phyloP scores from a whole-genome alignment of 1,140 invertebrate genomes.

The Drosophila dunni region DNA sequence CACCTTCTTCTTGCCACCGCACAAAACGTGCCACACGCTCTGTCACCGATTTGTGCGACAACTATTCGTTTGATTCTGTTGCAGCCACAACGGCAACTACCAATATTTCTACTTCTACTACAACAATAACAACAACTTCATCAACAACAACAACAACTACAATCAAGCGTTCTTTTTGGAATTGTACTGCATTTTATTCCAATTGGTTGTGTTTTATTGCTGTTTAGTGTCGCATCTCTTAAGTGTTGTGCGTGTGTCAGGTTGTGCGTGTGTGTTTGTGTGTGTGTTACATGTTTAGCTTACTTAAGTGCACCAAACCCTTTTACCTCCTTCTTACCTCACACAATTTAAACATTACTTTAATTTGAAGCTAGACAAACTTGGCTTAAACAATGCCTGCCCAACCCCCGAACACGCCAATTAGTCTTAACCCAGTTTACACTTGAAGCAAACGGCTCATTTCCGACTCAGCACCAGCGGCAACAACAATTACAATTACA shows the following conservation, averaged over 20 bases:
- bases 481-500: slow-evolving; percentile 39
- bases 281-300: slow-evolving; percentile 35
- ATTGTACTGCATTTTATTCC: slow-evolving; percentile 70
- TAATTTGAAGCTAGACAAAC: slow-evolving; percentile 58
- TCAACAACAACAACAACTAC: slow-evolving; percentile 25
- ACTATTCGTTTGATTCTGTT: slow-evolving; percentile 42
- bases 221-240: slow-evolving; percentile 53
- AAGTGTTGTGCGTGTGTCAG: slow-evolving; percentile 32
- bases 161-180: slow-evolving; percentile 61
- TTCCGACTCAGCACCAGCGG: slow-evolving; percentile 59
- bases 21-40: slow-evolving; percentile 29
- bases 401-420: slow-evolving; percentile 68
- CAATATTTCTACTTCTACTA: slow-evolving; percentile 7
- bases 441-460: slow-evolving; percentile 79
- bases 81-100: slow-evolving; percentile 21
- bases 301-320: slow-evolving; percentile 24
- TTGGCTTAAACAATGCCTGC: slow-evolving; percentile 48
- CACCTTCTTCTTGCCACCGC: slow-evolving; percentile 27
- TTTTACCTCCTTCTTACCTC: neutral
- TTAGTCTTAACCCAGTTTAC: slow-evolving; percentile 83
- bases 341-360: slow-evolving; percentile 48
- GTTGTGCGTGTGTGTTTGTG: slow-evolving; percentile 25
- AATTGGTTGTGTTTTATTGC: slow-evolving; percentile 65
- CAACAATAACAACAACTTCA: slow-evolving; percentile 23
- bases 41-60: slow-evolving; percentile 54